Percentiles rank a stretch among this genome's conserved stretches.
These are phyloP conservation scores for Brachyptera risi DNA, from an alignment of 2,888 invertebrate species.

Conservation along the genomic window DNA sequence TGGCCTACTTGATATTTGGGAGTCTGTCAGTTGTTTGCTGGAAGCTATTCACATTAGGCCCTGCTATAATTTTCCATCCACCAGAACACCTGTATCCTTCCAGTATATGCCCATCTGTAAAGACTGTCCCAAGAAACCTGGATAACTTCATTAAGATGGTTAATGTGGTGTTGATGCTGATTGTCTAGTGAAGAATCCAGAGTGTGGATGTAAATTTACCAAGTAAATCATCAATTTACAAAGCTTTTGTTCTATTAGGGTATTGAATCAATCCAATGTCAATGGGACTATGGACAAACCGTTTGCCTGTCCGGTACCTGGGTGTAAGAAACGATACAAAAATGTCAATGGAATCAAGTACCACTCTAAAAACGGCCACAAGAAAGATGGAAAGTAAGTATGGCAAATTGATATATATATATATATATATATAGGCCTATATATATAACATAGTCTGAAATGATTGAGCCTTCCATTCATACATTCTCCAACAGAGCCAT, in stretches of 20 bases:
- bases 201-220: too few relatives aligned
- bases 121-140: slow-evolving; percentile 24
- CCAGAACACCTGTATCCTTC: slow-evolving; percentile 8
- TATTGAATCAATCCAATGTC: slow-evolving; percentile 35
- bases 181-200: not conserved
- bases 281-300: slow-evolving; percentile 56
- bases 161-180: slow-evolving; percentile 8
- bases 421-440: too few relatives aligned
- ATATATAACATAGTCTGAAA: too few relatives aligned
- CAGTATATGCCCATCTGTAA: slow-evolving; percentile 22
- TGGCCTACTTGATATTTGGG: too few relatives aligned
- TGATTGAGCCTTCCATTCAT: too few relatives aligned
- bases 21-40: too few relatives aligned
- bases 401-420: too few relatives aligned
- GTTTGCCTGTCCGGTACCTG: slow-evolving; percentile 79
- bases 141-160: slow-evolving; percentile 21
- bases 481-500: too few relatives aligned
- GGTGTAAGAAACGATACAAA: slow-evolving; percentile 83
- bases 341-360: slow-evolving; percentile 87
- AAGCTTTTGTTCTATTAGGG: slow-evolving; percentile 32
- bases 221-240: too few relatives aligned
- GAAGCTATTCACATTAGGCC: too few relatives aligned
- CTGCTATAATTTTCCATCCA: not conserved
- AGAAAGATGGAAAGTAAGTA: slow-evolving; percentile 78
- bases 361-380: slow-evolving; percentile 82